Base-by-base conservation (phyloP, 2,113 vertebrate species). In the Megaleporinus macrocephalus region DNA sequence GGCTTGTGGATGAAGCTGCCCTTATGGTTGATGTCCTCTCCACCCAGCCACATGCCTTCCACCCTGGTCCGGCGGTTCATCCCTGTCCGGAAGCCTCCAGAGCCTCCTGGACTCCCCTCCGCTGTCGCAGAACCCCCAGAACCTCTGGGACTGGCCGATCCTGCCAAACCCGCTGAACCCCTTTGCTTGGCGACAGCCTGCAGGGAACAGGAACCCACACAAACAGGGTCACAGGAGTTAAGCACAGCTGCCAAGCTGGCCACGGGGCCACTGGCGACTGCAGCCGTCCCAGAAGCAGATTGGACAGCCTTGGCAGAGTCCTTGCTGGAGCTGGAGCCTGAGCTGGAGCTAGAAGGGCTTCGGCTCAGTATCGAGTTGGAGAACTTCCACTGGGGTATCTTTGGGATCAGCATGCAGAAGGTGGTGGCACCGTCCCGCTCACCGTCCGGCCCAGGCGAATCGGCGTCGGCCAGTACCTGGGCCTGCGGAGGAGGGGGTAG, bases 1-100 rank as follows among this genome's bases (percentile, higher is more conserved):
- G 97, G 98, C 89, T 98, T 98, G 91, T 96, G 95, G 91, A 99
- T 96, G 90, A 98, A 98, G 88, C 93, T 96, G 49, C 95, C 95
- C 86, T 96, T 98, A 83, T 96, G 96, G 87, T 85, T 94, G 92
- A 96, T 94, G 61, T 97, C 96, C 30, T 95, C 97, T 24, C 92
- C 93, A 12, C 91, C 90, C 14, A 90, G 91, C 63, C 93, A 92
- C 84, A 93, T 85, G 33, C 94, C 95, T n/a, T 95, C 93, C 72
- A 89, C 90, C 69, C 95, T 92, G n/a, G 93, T 89, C 88, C 95
- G 92, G 47, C 93, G 89, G n/a, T 87, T 94, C 91, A 93, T 88
- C 12, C 92, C 93, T 29, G 91, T 89, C 69, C 92, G 91, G 81
- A 88, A 87, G 83, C 77, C 86, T 73, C 88, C 84, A 22, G 72